Evolutionary conservation across 2,888 invertebrate genomes (phyloP).

Genomic region (Epinotia bilunana): DNA sequence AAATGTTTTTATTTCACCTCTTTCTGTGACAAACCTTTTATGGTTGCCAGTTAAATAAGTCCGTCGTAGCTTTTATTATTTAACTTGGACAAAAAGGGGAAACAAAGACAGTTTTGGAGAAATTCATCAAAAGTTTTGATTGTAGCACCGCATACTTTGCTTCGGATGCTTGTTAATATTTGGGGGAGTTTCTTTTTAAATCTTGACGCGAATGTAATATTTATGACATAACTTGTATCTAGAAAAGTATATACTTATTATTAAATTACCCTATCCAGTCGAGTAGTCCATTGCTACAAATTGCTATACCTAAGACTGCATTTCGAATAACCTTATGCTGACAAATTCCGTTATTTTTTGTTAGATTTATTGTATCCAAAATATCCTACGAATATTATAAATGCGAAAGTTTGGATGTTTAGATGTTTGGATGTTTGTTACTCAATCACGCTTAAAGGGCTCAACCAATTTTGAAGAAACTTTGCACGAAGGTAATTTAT

Average conservation of each 20-base stretch:
- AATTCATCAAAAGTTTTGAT: slow-evolving; percentile 84
- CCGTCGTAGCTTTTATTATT: slow-evolving; percentile 74
- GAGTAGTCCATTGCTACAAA: too few relatives aligned
- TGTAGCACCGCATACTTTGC: slow-evolving; percentile 73
- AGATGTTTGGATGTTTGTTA: too few relatives aligned
- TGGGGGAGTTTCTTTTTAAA: slow-evolving; percentile 59
- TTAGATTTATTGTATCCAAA: too few relatives aligned
- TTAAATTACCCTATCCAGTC: neutral
- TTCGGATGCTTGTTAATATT: slow-evolving; percentile 73
- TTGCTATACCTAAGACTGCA: too few relatives aligned
- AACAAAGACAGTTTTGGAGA: slow-evolving; percentile 78
- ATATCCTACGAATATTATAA: too few relatives aligned
- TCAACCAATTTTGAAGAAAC: too few relatives aligned
- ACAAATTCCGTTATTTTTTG: too few relatives aligned
- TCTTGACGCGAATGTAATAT: slow-evolving; percentile 46
- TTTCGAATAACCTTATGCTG: too few relatives aligned
- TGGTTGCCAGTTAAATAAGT: slow-evolving; percentile 62
- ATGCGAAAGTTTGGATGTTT: too few relatives aligned
- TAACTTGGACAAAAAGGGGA: slow-evolving; percentile 75
- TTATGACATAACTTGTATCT: neutral
- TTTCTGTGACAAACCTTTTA: slow-evolving; percentile 60
- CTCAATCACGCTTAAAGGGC: too few relatives aligned
- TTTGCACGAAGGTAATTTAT: too few relatives aligned
- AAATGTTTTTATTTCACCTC: slow-evolving; percentile 57
- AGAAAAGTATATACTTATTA: neutral